These are phyloP conservation scores for Toxonevra muliebris DNA, from an alignment of 2,888 invertebrate species.

Conservation along the genomic window DNA sequence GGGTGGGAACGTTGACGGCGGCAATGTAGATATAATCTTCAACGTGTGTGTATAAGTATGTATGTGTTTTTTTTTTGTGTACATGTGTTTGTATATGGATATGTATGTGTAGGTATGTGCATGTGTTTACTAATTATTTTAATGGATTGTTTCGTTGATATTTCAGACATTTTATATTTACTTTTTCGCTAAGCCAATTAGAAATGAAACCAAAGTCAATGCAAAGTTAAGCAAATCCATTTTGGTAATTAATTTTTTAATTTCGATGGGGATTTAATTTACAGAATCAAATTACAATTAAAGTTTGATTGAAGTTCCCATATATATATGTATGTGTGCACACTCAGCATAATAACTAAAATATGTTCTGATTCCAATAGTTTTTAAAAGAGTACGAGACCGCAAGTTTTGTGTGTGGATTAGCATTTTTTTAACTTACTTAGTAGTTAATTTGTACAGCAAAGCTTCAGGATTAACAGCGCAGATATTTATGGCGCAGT, in stretches of 20 bases:
- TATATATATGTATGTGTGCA: no score
- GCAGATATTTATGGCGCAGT: no score
- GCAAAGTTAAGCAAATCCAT: slow-evolving; percentile 9
- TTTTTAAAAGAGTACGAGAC: no score
- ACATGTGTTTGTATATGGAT: slow-evolving; percentile 11
- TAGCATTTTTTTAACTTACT: no score
- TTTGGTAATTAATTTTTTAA: slow-evolving; percentile 17
- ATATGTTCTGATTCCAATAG: no score
- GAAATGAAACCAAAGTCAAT: slow-evolving; percentile 3
- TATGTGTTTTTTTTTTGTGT: slow-evolving; percentile 5
- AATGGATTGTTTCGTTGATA: slow-evolving; percentile 19
- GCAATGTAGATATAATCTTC: background rate
- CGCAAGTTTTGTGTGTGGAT: no score
- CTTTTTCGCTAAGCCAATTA: slow-evolving; percentile 5
- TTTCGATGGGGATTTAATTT: background rate
- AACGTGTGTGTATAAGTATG: background rate
- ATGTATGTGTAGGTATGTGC: slow-evolving; percentile 9
- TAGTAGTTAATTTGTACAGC: no score
- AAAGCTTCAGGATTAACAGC: no score
- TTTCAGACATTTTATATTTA: slow-evolving; percentile 12
- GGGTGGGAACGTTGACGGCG: background rate
- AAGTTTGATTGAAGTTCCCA: no score
- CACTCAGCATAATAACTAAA: no score
- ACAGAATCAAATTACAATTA: no score
- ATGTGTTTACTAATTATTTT: slow-evolving; percentile 18